These are phyloP conservation scores for Pelusios castaneus DNA, from an alignment of 2,113 vertebrate genomes.

Conservation along the genomic window DNA sequence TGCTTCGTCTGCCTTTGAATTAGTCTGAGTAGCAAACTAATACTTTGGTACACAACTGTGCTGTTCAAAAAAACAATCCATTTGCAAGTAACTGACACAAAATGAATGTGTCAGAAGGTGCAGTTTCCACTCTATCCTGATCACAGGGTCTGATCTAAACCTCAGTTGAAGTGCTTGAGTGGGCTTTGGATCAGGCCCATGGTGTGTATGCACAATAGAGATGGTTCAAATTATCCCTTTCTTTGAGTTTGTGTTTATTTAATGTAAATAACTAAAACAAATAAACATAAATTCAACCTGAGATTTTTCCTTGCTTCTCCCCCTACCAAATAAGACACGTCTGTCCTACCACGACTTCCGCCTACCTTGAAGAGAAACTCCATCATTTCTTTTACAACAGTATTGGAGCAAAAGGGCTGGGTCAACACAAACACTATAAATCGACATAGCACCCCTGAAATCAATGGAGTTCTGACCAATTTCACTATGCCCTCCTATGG, in stretches of 20 bases:
- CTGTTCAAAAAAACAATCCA: background rate
- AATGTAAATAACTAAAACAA: background rate
- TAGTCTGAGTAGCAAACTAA: background rate
- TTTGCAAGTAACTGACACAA: background rate
- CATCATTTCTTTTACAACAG: background rate
- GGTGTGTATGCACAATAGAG: background rate
- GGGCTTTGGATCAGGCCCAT: background rate
- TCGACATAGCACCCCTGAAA: background rate
- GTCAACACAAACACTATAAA: background rate
- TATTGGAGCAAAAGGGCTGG: background rate
- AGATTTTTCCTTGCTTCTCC: background rate
- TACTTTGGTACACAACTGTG: background rate
- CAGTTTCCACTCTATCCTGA: background rate
- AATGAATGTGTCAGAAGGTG: background rate
- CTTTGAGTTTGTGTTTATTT: background rate
- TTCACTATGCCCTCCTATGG: background rate
- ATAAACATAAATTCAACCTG: background rate
- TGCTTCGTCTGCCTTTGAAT: background rate
- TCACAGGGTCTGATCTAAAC: fast-evolving
- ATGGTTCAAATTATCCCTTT: background rate
- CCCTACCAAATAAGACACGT: fast-evolving
- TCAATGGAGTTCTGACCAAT: background rate
- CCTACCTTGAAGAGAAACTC: background rate
- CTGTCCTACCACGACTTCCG: background rate
- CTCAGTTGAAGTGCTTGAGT: background rate